A percentile compares a stretch with the other conserved stretches of the same genome.
These are phyloP conservation scores for Centroberyx gerrardi DNA, from an alignment of 2,797 vertebrate genomes.

Conservation along the genomic window DNA sequence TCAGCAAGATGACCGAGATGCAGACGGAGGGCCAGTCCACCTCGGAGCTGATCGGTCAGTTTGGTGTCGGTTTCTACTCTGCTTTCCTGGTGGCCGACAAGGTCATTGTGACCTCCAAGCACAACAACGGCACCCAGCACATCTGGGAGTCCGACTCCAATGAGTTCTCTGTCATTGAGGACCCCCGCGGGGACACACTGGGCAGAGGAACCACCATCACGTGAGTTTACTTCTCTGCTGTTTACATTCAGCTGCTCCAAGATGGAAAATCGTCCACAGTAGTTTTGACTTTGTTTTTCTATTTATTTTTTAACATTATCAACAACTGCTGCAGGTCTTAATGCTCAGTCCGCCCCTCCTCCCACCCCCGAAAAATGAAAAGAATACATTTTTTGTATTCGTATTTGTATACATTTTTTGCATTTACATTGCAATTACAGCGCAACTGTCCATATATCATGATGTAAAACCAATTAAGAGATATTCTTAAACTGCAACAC, in stretches of 20 bases:
- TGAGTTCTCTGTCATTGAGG: constrained; percentile 94
- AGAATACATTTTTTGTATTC: no score
- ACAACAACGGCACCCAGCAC: constrained; percentile 97
- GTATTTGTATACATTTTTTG: no score
- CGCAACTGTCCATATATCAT: no score
- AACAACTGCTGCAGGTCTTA: no score
- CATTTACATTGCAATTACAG: no score
- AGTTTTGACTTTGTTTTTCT: background rate
- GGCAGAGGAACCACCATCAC: constrained; percentile 96
- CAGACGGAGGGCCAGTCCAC: constrained; percentile 94
- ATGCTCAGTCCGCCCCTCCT: no score
- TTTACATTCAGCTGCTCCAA: background rate
- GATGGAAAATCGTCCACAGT: background rate
- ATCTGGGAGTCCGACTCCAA: constrained; percentile 99
- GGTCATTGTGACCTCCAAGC: constrained; percentile 97
- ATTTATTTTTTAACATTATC: background rate
- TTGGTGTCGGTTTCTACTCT: constrained; percentile 99
- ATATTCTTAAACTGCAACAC: no score
- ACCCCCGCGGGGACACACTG: constrained; percentile 95
- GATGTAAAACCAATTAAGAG: no score
- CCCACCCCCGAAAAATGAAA: no score
- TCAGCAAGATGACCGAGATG: constrained; percentile 95
- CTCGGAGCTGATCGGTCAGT: constrained; percentile 98
- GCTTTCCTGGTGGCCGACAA: constrained; percentile 98
- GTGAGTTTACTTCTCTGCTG: constrained; percentile 80